Evolutionary conservation across 1,140 invertebrate genomes (phyloP).

Genomic region (Steinernema khuongi): DNA sequence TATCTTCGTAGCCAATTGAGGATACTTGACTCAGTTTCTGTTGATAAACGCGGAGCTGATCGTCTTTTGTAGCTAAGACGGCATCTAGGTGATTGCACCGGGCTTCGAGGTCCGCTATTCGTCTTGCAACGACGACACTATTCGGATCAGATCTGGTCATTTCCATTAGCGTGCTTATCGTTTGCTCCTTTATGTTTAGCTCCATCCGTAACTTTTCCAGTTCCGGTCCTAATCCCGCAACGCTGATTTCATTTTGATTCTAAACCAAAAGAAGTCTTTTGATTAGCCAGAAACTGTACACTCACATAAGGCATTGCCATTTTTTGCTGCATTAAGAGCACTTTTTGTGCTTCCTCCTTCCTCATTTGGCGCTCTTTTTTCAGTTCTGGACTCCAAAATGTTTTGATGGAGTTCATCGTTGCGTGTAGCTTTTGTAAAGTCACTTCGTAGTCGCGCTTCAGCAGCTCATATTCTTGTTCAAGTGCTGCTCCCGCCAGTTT

Average conservation of each 20-base stretch:
- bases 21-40: slow-evolving; percentile 6
- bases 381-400: slow-evolving; percentile 97
- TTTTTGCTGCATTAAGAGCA: not conserved
- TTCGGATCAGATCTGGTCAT: not conserved
- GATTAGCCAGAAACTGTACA: not conserved
- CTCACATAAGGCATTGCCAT: not conserved
- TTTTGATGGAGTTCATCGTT: slow-evolving; percentile 98
- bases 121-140: not conserved
- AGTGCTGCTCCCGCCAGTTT: not conserved
- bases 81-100: not conserved
- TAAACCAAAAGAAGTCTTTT: not conserved
- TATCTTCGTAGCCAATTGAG: not conserved
- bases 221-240: not conserved
- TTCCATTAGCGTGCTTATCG: not conserved
- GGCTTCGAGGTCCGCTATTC: not conserved
- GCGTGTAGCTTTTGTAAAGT: slow-evolving; percentile 96
- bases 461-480: slow-evolving; percentile 73
- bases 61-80: not conserved
- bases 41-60: not conserved
- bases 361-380: slow-evolving; percentile 91
- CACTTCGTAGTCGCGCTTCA: slow-evolving; percentile 90
- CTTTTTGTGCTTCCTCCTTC: slow-evolving; percentile 78
- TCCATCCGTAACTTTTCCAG: not conserved
- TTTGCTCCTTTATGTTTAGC: not conserved
- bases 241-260: not conserved